Conservation (phyloP, 2,797 vertebrate genomes). For the Chiroxiphia lanceolata region DNA sequence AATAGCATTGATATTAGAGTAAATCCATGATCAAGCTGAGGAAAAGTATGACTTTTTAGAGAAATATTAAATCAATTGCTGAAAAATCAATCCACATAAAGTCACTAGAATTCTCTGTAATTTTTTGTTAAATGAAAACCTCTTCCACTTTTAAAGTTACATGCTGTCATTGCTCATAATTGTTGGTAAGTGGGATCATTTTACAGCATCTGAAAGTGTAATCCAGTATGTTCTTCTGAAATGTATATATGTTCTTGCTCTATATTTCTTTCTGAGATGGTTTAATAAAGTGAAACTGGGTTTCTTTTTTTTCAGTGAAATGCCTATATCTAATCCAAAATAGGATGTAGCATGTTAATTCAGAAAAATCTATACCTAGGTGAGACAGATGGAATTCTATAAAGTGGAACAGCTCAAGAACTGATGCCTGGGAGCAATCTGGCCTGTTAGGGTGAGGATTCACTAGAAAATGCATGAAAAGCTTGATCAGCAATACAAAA, state of each 20-base stretch:
- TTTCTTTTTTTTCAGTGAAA: background rate
- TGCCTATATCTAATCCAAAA: background rate
- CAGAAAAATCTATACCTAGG: background rate
- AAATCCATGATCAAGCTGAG: background rate
- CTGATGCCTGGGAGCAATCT: background rate
- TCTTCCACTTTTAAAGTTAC: background rate
- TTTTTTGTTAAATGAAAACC: background rate
- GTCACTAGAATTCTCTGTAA: background rate
- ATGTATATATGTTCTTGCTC: background rate
- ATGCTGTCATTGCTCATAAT: background rate
- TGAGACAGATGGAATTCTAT: background rate
- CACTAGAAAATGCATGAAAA: background rate
- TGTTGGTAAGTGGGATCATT: background rate
- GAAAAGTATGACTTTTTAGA: background rate
- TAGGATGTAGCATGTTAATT: background rate
- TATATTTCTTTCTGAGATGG: background rate
- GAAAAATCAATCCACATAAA: background rate
- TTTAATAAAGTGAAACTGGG: background rate
- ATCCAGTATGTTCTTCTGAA: background rate
- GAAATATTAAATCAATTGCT: background rate
- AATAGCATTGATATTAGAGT: background rate
- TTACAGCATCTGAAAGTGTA: background rate
- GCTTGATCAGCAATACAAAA: background rate
- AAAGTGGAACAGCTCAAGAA: background rate
- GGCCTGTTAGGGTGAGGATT: background rate